These are phyloP conservation scores for Andrena fulva DNA, from an alignment of 2,888 invertebrate species.

Conservation along the genomic window DNA sequence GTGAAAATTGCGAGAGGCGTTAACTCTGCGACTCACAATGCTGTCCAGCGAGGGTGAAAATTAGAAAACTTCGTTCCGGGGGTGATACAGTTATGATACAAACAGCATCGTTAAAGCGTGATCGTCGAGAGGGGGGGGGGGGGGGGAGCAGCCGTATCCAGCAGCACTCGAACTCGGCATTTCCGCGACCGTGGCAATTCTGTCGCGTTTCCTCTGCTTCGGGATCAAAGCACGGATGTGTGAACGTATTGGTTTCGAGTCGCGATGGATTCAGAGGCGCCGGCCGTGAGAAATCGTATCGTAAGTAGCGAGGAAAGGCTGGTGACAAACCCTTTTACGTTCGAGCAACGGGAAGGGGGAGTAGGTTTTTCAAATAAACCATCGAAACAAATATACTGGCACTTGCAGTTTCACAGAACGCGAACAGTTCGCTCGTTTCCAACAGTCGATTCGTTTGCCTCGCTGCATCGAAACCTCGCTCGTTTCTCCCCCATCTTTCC, in stretches of 20 bases:
- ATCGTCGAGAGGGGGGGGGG: constrained; percentile 9
- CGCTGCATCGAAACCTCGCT: not conserved
- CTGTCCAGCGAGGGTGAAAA: constrained; percentile 45
- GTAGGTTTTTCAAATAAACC: constrained; percentile 36
- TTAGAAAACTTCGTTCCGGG: constrained; percentile 51
- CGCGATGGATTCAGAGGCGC: constrained; percentile 32
- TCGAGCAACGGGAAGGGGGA: not conserved
- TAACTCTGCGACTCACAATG: constrained; percentile 27
- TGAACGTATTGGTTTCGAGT: constrained; percentile 7
- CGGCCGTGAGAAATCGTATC: constrained; percentile 29
- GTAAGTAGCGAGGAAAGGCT: constrained; percentile 15
- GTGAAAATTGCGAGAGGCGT: constrained; percentile 19
- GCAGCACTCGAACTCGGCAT: constrained; percentile 10
- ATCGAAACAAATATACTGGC: constrained; percentile 12
- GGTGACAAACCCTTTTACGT: not conserved
- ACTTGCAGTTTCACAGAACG: constrained; percentile 8
- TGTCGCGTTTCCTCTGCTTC: not conserved
- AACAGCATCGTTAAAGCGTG: constrained; percentile 39
- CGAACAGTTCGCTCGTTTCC: not conserved
- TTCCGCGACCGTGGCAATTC: constrained; percentile 17
- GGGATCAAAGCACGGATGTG: constrained; percentile 1
- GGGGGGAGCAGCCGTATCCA: not conserved
- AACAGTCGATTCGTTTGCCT: not conserved
- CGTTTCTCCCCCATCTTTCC: not conserved
- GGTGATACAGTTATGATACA: constrained; percentile 39